Conservation (phyloP, 2,888 invertebrate genomes). For the Aethes cnicana region DNA sequence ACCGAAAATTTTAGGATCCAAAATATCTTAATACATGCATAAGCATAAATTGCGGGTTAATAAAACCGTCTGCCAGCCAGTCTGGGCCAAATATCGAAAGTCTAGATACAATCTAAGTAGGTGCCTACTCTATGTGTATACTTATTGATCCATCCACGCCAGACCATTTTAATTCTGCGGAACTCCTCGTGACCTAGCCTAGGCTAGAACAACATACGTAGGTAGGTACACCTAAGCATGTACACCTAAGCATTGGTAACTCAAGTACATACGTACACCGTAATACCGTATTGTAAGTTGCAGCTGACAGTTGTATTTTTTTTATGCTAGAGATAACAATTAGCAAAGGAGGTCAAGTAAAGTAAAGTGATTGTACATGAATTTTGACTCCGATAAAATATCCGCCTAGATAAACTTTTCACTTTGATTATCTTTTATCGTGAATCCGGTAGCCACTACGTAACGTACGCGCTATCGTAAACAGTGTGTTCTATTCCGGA, state of each 20-base stretch:
- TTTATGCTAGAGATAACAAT: no score
- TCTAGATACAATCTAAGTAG: constrained; percentile 47
- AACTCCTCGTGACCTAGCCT: constrained; percentile 29
- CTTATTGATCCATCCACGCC: constrained; percentile 53
- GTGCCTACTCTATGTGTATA: no score
- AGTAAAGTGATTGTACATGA: no score
- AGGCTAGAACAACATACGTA: constrained; percentile 36
- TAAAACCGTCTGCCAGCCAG: constrained; percentile 41
- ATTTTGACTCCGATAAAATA: neutral
- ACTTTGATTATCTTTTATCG: no score
- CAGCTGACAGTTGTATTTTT: no score
- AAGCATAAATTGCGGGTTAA: neutral
- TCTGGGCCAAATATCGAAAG: constrained; percentile 50
- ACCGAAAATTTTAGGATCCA: neutral
- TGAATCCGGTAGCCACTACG: neutral
- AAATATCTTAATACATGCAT: neutral
- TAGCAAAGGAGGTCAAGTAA: no score
- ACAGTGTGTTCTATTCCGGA: neutral
- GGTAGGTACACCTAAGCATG: constrained; percentile 37
- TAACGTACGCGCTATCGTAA: no score
- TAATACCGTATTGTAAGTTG: no score
- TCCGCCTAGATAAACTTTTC: constrained; percentile 34
- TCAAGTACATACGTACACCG: no score
- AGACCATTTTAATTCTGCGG: constrained; percentile 42
- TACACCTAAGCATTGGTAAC: no score